These are phyloP conservation scores for Spilosoma lubricipeda DNA, from an alignment of 2,888 invertebrate genomes.

Conservation along the genomic window DNA sequence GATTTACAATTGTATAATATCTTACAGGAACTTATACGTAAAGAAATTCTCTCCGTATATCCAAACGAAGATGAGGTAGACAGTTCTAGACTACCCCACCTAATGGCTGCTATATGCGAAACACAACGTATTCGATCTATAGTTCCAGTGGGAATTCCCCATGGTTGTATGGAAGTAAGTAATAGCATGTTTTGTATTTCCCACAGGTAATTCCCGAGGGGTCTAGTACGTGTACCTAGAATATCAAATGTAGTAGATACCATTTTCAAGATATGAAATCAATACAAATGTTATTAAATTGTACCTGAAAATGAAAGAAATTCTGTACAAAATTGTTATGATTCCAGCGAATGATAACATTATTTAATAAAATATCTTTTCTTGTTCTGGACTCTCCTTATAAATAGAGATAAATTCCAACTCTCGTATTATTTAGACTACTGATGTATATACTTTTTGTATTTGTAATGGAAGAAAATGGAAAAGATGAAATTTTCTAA, in stretches of 20 bases:
- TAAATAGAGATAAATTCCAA: neutral
- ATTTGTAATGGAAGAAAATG: neutral
- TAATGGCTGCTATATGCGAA: conserved; percentile 92
- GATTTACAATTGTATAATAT: conserved; percentile 5
- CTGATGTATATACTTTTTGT: too few species aligned
- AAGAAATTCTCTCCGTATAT: conserved; percentile 82
- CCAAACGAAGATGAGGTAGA: conserved; percentile 86
- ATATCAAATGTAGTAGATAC: neutral
- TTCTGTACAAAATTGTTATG: neutral
- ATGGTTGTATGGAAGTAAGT: conserved; percentile 87
- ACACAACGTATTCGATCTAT: conserved; percentile 92
- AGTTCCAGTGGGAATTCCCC: conserved; percentile 94
- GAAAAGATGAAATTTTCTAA: too few species aligned
- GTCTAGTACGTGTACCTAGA: neutral
- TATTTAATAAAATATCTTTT: too few species aligned
- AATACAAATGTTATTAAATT: neutral
- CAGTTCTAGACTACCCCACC: conserved; percentile 83
- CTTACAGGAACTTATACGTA: conserved; percentile 86
- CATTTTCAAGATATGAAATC: neutral
- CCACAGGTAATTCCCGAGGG: conserved; percentile 14
- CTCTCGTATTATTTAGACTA: neutral
- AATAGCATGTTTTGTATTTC: conserved; percentile 14
- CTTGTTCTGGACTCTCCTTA: too few species aligned
- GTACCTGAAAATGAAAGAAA: neutral
- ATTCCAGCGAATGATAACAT: too few species aligned